These are phyloP conservation scores for Caenorhabditis remanei DNA, from an alignment of 1,140 invertebrate genomes.

Conservation along the genomic window DNA sequence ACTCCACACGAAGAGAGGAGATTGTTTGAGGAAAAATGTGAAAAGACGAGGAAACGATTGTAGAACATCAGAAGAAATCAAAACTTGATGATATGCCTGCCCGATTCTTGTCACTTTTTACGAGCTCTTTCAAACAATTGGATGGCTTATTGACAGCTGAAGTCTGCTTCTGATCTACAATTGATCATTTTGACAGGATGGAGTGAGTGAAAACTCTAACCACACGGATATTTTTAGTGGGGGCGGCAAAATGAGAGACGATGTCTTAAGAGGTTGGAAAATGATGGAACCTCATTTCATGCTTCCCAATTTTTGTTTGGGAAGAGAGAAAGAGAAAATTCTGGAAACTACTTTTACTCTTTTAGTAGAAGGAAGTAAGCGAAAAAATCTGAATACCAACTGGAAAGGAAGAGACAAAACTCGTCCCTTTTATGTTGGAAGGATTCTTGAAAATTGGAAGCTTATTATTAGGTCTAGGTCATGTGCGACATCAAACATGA, in stretches of 20 bases:
- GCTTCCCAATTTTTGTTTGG: not conserved
- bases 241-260: conserved; percentile 45
- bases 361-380: not conserved
- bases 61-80: conserved; percentile 54
- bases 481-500: no score
- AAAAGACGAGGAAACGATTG: conserved; percentile 43
- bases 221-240: conserved; percentile 55
- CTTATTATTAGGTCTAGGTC: no score
- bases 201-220: conserved; percentile 47
- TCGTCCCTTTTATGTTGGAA: not conserved
- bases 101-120: conserved; percentile 51
- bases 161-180: conserved; percentile 36
- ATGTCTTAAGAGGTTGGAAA: conserved; percentile 53
- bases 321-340: conserved; percentile 15
- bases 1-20: not conserved
- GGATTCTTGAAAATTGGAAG: no score
- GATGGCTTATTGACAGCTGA: conserved; percentile 53
- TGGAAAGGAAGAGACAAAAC: not conserved
- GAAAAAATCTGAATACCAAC: not conserved
- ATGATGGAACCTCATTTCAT: conserved; percentile 48
- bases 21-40: not conserved
- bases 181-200: conserved; percentile 55
- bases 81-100: conserved; percentile 53
- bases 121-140: conserved; percentile 55
- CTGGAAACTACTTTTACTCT: conserved; percentile 46